These are phyloP conservation scores for Cervus canadensis DNA, from an alignment of 2,113 vertebrate genomes.

Conservation along the genomic window DNA sequence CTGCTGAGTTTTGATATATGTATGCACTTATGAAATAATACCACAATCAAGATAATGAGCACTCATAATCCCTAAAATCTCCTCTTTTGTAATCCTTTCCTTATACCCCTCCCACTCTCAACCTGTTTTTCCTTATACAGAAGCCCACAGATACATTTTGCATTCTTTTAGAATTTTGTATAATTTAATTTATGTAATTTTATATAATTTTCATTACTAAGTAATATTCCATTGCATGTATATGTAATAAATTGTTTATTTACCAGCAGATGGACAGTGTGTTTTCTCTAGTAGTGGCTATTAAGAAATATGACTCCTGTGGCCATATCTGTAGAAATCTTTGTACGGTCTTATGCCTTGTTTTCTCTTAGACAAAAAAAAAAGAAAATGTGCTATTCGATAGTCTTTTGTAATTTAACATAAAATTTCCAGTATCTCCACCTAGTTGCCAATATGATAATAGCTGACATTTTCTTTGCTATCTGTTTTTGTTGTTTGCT, in stretches of 20 bases:
- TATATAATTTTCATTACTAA: background rate
- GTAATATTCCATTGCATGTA: background rate
- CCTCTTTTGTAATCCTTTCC: background rate
- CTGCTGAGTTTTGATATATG: background rate
- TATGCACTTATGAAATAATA: background rate
- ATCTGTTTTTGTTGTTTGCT: background rate
- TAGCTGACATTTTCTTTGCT: background rate
- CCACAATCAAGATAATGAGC: background rate
- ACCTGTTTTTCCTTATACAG: accelerated
- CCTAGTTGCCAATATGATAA: background rate
- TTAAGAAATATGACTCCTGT: background rate
- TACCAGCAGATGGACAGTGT: background rate
- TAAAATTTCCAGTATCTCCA: background rate
- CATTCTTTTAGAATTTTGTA: background rate
- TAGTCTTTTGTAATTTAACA: background rate
- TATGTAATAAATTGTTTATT: background rate
- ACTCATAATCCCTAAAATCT: background rate
- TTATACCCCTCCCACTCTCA: accelerated
- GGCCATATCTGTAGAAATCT: background rate
- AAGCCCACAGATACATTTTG: background rate
- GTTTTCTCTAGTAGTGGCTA: background rate
- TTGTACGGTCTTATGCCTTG: background rate
- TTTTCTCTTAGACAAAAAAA: background rate
- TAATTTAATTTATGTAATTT: background rate
- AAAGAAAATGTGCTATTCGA: background rate